Evolutionary conservation across 2,797 vertebrate species (phyloP), one percentile per base, ranked within the genome.

Genomic region (Netta rufina): DNA sequence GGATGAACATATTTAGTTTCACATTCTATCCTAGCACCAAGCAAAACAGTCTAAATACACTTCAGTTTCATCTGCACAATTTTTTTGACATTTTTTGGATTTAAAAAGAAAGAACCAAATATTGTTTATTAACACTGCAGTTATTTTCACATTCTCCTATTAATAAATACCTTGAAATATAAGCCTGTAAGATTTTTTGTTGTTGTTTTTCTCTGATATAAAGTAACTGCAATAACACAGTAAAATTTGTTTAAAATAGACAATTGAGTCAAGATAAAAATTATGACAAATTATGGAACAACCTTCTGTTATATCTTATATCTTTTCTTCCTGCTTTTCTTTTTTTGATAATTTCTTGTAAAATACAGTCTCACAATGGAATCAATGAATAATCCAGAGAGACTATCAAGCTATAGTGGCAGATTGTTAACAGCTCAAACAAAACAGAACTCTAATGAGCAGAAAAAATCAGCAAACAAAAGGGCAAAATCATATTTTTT

Each of bases 11-110:
- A 88, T 85, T 96, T 80, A 41, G 89, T 97, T 96, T 96, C 89
- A 82, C 79, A 86, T 95, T 97, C 84, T 96, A 74, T 94, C 96
- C 87, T 87, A 95, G 74, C 85, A 94, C 90, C 27, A 49, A 75
- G 80, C 91, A 97, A 95, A 97, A 95, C 54, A 79, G 84, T 84
- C 56, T 49, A 97, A 97, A 94, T 92, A 65, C 62, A 89, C 87
- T 95, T 89, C 61, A 93, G 62, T 77, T 96, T 95, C 93, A 96
- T 94, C 71, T 58, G 90, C 54, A 58, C 72, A 90, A 97, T 45
- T 97, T 95, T 90, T 96, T 96, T 97, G 57, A 95, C 75, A 96
- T 96, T 88, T 96, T 72, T 88, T 96, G 76, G 84, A 96, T 97
- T 97, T 97, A 84, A 95, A 97, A 96, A 92, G 84, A 71, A 60